Evolutionary conservation across 2,888 invertebrate genomes (phyloP).

Genomic region (Zele albiditarsus): DNA sequence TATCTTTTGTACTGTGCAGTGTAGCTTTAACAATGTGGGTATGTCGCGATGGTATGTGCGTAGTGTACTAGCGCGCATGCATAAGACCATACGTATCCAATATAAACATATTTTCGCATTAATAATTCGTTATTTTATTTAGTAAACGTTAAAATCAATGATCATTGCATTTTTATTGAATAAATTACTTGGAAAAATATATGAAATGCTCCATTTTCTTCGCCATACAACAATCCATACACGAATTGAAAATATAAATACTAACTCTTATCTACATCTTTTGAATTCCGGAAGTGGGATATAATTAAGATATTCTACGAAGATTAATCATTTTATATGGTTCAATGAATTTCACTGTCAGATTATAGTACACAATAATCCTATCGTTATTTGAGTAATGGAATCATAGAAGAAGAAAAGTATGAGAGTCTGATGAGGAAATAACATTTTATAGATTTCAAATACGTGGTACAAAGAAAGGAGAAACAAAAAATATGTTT

Average conservation of each 20-base stretch:
- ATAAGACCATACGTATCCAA: slow-evolving; percentile 34
- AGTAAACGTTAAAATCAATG: not conserved
- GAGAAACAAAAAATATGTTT: slow-evolving; percentile 64
- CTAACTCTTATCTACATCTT: not conserved
- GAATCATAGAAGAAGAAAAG: not conserved
- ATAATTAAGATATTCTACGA: not conserved
- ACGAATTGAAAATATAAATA: not conserved
- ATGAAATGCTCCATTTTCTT: not conserved
- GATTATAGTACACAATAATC: not conserved
- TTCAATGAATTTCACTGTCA: not conserved
- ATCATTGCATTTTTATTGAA: not conserved
- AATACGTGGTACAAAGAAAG: slow-evolving; percentile 60
- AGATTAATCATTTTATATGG: not conserved
- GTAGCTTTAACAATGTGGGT: slow-evolving; percentile 51
- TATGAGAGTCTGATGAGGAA: not conserved
- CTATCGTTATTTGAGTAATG: not conserved
- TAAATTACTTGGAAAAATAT: not conserved
- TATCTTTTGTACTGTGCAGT: not conserved
- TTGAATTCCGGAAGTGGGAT: not conserved
- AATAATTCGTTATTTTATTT: not conserved
- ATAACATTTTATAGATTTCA: slow-evolving; percentile 55
- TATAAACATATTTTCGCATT: not conserved
- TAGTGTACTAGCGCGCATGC: slow-evolving; percentile 47
- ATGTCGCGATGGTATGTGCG: slow-evolving; percentile 56
- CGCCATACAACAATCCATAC: not conserved